phyloP scores from a whole-genome alignment of 2,888 invertebrate genomes.

The Orchestes rusci region DNA sequence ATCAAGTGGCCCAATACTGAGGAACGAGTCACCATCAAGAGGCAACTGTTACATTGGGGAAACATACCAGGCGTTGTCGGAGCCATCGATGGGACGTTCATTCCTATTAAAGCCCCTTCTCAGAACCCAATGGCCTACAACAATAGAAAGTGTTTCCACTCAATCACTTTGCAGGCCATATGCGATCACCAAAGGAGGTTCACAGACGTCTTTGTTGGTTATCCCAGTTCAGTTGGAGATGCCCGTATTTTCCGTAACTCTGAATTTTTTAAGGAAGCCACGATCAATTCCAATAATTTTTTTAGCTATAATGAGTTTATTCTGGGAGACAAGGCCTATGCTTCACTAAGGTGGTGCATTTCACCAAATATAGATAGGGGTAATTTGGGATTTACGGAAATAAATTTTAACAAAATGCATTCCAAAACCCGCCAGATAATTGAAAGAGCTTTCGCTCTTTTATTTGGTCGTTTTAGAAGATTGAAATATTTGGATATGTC shows the following conservation, averaged over 20 bases:
- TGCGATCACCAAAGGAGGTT: no score
- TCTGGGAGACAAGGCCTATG: conserved; percentile 23
- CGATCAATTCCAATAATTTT: not conserved
- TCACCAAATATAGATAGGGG: conserved; percentile 24
- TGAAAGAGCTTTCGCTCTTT: conserved; percentile 27
- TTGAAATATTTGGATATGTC: no score
- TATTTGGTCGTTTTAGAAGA: conserved; percentile 28
- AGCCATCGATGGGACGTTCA: not conserved
- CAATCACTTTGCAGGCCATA: no score
- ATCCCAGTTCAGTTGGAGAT: no score
- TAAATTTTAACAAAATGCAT: conserved; percentile 23
- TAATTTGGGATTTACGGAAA: conserved; percentile 15
- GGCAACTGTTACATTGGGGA: no score
- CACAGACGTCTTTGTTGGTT: no score
- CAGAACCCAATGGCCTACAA: not conserved
- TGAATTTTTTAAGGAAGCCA: not conserved
- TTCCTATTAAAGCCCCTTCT: not conserved
- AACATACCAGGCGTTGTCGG: not conserved
- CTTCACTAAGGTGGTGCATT: conserved; percentile 11
- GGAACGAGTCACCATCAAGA: no score
- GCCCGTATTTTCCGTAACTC: not conserved
- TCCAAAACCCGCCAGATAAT: conserved; percentile 22
- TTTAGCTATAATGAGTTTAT: conserved; percentile 1
- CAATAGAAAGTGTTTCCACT: no score
- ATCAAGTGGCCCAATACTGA: no score